Percentiles rank a stretch among this genome's conserved stretches.
Conservation (phyloP, 2,888 invertebrate genomes). For the Charanyca ferruginea region DNA sequence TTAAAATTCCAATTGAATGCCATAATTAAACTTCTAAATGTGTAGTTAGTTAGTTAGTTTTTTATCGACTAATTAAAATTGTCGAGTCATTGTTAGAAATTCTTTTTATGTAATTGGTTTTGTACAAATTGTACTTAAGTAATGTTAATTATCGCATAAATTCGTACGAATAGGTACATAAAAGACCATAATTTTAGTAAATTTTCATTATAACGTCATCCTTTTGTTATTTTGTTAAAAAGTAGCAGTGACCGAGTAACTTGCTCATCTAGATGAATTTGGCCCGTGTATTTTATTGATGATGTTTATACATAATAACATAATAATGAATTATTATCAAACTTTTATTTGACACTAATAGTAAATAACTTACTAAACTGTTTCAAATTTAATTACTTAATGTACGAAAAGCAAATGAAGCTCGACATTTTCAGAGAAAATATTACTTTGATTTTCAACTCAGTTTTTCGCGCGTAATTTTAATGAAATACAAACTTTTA, state of each 20-base stretch:
- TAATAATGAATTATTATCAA: too few species aligned
- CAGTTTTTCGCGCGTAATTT: conserved; percentile 10
- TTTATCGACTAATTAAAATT: conserved; percentile 16
- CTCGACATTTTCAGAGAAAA: neutral
- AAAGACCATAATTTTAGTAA: too few species aligned
- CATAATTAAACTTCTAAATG: conserved; percentile 45
- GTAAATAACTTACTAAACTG: too few species aligned
- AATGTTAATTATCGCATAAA: neutral
- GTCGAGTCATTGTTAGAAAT: conserved; percentile 13
- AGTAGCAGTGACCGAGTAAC: too few species aligned
- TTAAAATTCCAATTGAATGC: conserved; percentile 61
- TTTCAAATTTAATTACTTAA: too few species aligned
- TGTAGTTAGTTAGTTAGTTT: conserved; percentile 27
- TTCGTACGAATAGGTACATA: too few species aligned
- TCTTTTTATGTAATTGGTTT: conserved; percentile 21
- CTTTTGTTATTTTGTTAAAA: too few species aligned
- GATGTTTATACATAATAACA: too few species aligned
- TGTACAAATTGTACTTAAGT: neutral
- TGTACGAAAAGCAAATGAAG: neutral
- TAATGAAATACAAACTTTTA: conserved; percentile 18
- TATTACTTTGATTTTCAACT: neutral
- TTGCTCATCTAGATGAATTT: too few species aligned
- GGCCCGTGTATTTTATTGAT: too few species aligned
- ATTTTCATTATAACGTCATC: too few species aligned
- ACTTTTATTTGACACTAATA: too few species aligned